Conservation (phyloP, 2,113 vertebrate genomes). For the Mobula hypostoma region DNA sequence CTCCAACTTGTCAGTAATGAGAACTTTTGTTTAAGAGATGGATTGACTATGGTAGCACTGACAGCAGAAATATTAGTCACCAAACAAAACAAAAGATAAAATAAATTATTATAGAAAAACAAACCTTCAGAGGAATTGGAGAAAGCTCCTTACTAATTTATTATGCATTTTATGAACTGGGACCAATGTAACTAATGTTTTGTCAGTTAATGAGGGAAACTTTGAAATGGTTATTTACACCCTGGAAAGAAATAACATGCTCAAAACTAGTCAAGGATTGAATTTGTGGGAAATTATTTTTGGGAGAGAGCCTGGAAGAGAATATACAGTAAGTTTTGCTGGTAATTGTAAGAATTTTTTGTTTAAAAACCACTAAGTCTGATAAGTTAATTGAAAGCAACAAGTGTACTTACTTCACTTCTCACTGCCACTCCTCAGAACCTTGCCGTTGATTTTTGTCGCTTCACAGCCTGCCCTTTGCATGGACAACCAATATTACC, state of each 20-base stretch:
- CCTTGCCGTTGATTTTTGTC: neutral
- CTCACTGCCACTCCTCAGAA: neutral
- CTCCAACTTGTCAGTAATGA: neutral
- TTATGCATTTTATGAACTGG: neutral
- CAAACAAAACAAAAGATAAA: neutral
- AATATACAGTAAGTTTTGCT: neutral
- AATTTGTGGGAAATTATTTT: constrained; percentile 25
- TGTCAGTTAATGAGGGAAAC: neutral
- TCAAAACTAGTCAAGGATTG: neutral
- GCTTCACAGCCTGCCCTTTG: neutral
- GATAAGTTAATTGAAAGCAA: constrained; percentile 6
- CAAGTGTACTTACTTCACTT: neutral
- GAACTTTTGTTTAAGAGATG: neutral
- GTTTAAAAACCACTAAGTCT: neutral
- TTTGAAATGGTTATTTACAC: neutral
- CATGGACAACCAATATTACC: neutral
- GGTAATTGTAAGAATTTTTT: neutral
- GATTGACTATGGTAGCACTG: neutral
- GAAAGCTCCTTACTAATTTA: neutral
- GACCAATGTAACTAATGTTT: neutral
- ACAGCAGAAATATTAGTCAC: neutral
- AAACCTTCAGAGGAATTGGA: neutral
- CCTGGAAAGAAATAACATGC: neutral
- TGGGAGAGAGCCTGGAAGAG: neutral
- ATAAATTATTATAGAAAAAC: neutral